Evolutionary conservation across 2,113 vertebrate species (phyloP), one percentile per base, ranked within the genome.

Genomic region (Xerus inauris): DNA sequence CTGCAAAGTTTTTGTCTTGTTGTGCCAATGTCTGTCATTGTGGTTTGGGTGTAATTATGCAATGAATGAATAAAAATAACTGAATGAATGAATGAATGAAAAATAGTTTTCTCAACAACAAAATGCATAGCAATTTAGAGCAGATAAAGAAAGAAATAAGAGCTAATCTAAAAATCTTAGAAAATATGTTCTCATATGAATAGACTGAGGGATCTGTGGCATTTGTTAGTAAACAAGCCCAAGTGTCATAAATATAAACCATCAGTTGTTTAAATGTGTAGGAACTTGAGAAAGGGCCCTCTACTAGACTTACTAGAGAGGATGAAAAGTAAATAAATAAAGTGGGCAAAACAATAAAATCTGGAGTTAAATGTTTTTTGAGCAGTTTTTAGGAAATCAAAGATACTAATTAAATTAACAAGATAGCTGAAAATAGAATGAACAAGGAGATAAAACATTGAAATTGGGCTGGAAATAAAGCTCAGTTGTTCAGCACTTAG

Each of bases 281-380:
- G 30, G 4, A 69, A 59, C 67, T 77, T 87, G 30, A 91, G 62
- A 95, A 94, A 51, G 51, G 69, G 30, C 32, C 76, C 0, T 84
- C 14, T 86, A 22, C 7, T 83, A 87, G 62, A 38, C 35, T 96
- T 87, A n/a, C 19, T 69, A 67, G 40, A 71, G 17, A 90, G 6
- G 14, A 17, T 87, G 9, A 86, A 89, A 87, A 49, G 69, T 32
- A 82, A 87, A 51, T 32, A 75, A 64, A 59, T 51, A 84, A 89
- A 30, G 89, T 77, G 51, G 26, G 45, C 6, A 73, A 85, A 93
- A 87, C 42, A 91, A 71, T n/a, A 65, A 94, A 83, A 75, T 94
- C 7, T 67, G 30, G 35, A 92, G 45, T 64, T 77, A n/a, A 92
- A 94, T 32, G 32, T 28, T 19, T 73, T 87, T 95, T 49, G 8